Evolutionary conservation across 2,113 vertebrate genomes (phyloP).

Genomic region (Leptocoma aspasia): DNA sequence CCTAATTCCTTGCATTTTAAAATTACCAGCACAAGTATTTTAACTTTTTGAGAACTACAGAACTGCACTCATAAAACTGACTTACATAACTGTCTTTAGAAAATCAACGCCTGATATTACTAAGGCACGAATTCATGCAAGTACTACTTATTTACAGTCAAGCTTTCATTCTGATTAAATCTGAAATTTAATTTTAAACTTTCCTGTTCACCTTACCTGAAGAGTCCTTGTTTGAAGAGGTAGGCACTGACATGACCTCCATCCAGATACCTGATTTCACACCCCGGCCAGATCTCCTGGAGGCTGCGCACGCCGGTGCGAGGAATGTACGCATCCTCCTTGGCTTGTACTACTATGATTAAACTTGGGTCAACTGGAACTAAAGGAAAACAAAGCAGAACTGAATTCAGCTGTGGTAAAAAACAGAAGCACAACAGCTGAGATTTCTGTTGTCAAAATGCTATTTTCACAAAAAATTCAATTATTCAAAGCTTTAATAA

Average conservation of each 20-base stretch:
- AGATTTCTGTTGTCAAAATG: background rate
- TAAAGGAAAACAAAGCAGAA: conserved; percentile 43
- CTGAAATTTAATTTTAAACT: background rate
- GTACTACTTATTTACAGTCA: background rate
- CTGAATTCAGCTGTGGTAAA: background rate
- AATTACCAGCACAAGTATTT: background rate
- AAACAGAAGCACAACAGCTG: background rate
- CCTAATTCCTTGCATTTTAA: background rate
- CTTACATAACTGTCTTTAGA: background rate
- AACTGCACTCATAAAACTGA: background rate
- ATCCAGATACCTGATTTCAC: conserved; percentile 92
- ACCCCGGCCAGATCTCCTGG: conserved; percentile 95
- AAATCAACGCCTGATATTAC: background rate
- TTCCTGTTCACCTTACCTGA: conserved; percentile 78
- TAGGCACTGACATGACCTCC: conserved; percentile 97
- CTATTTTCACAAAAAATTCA: background rate
- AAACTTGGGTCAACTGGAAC: conserved; percentile 95
- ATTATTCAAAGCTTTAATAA: background rate
- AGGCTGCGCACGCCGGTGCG: conserved; percentile 93
- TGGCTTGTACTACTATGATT: conserved; percentile 93
- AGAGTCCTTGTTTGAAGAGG: conserved; percentile 95
- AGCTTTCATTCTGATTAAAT: background rate
- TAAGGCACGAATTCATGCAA: background rate
- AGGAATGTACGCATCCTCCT: conserved; percentile 94
- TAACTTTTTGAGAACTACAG: background rate